These are phyloP conservation scores for Gryon sp. DNA, from an alignment of 1,140 invertebrate genomes.

Conservation along the genomic window DNA sequence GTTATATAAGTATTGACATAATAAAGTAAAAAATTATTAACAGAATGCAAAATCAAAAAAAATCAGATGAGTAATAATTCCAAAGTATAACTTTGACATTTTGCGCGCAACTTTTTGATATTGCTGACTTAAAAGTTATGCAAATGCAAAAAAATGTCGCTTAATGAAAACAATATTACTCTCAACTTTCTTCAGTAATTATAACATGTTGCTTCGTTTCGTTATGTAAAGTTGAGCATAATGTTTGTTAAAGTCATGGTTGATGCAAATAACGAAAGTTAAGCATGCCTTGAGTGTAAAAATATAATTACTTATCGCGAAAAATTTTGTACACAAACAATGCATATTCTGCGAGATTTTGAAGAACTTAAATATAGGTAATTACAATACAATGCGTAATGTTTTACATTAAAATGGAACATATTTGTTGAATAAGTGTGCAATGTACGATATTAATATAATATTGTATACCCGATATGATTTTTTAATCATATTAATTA, in stretches of 20 bases:
- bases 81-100: conserved; percentile 29
- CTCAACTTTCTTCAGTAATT: conserved; percentile 51
- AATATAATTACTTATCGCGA: not conserved
- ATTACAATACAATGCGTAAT: no score
- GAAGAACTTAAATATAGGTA: no score
- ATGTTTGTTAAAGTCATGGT: not conserved
- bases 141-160: conserved; percentile 32
- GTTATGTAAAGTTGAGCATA: conserved; percentile 34
- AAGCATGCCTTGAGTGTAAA: no score
- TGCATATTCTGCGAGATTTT: no score
- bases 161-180: conserved; percentile 36
- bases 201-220: conserved; percentile 45
- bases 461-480: no score
- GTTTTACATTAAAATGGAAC: no score
- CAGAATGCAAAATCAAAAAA: conserved; percentile 7
- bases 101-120: conserved; percentile 13
- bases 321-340: not conserved
- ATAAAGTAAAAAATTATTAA: no score
- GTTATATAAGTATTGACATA: no score
- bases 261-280: conserved; percentile 4
- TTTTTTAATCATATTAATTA: no score
- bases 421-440: no score
- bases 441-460: no score
- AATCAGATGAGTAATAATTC: conserved; percentile 11
- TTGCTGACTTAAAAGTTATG: conserved; percentile 38